Evolutionary conservation across 2,888 invertebrate genomes (phyloP).

Genomic region (Chesias legatella): DNA sequence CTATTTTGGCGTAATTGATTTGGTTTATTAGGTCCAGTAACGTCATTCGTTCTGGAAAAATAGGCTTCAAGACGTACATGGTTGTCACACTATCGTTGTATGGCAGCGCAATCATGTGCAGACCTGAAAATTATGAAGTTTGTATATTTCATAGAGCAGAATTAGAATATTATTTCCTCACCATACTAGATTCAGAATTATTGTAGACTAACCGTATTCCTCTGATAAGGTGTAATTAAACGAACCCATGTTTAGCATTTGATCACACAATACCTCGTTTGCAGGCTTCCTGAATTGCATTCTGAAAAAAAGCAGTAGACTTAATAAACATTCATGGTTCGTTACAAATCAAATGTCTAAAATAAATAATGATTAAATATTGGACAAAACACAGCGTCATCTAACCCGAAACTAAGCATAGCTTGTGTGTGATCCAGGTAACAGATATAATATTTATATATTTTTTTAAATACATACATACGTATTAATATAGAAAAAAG

Average conservation of each 20-base stretch:
- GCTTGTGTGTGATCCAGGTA: too few relatives aligned
- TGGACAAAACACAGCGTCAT: too few relatives aligned
- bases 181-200: conserved; percentile 30
- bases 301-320: conserved; percentile 47
- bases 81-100: conserved; percentile 84
- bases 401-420: too few relatives aligned
- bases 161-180: background rate
- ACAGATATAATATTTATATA: too few relatives aligned
- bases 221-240: conserved; percentile 49
- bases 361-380: too few relatives aligned
- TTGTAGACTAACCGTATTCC: conserved; percentile 55
- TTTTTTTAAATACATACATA: too few relatives aligned
- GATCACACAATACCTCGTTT: conserved; percentile 69
- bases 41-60: conserved; percentile 49
- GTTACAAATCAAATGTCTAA: too few relatives aligned
- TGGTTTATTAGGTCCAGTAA: conserved; percentile 69
- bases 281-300: conserved; percentile 71
- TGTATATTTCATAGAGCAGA: background rate
- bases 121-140: conserved; percentile 51
- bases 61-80: conserved; percentile 85
- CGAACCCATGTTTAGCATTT: conserved; percentile 82
- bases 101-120: conserved; percentile 84
- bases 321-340: background rate
- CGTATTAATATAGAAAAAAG: too few relatives aligned
- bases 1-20: conserved; percentile 70